These are phyloP conservation scores for Holothuria glaberrima DNA, from an alignment of 35 echinoderm and acorn worm species.

Conservation along the genomic window DNA sequence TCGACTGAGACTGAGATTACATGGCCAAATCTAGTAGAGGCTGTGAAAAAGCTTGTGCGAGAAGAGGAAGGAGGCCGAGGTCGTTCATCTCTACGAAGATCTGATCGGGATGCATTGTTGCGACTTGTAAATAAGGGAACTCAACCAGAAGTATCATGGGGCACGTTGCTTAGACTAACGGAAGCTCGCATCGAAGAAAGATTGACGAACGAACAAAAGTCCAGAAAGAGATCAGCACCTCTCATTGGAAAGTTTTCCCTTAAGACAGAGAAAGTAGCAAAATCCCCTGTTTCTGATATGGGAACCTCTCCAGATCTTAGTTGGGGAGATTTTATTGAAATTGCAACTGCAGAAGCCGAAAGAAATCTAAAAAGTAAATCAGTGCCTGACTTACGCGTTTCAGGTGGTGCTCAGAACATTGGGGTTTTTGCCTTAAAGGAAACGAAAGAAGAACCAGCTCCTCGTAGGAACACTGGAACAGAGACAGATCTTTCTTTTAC, in stretches of 20 bases:
- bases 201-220: not conserved
- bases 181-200: conserved; percentile 34
- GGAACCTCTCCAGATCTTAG: conserved; percentile 52
- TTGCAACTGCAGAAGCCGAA: conserved; percentile 39
- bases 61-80: conserved; percentile 22
- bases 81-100: conserved; percentile 23
- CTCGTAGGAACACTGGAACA: conserved; percentile 14
- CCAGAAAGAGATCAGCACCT: conserved; percentile 21
- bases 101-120: not conserved
- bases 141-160: conserved; percentile 31
- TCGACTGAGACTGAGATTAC: conserved; percentile 28
- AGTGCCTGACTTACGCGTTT: conserved; percentile 27
- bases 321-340: conserved; percentile 54
- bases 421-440: conserved; percentile 37
- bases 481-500: conserved; percentile 42
- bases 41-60: not conserved
- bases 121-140: not conserved
- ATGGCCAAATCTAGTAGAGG: not conserved
- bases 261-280: conserved; percentile 20
- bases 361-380: conserved; percentile 36
- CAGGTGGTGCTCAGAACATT: conserved; percentile 6
- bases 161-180: not conserved
- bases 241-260: conserved; percentile 43
- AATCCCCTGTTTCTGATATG: conserved; percentile 6
- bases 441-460: not conserved